These are phyloP conservation scores for Neotoxoptera formosana DNA, from an alignment of 1,140 invertebrate species.

Conservation along the genomic window DNA sequence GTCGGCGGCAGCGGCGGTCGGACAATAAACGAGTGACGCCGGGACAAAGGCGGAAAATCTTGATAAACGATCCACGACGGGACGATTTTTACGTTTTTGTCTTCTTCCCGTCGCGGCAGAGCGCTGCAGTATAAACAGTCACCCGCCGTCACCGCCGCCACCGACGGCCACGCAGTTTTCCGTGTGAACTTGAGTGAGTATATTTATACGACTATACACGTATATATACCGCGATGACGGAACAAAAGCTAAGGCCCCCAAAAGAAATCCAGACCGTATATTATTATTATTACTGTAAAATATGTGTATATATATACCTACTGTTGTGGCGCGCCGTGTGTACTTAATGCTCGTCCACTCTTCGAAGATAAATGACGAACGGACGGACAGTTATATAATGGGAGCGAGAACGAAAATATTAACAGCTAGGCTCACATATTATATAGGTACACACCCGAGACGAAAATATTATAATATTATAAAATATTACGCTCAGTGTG, in stretches of 20 bases:
- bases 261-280: neutral
- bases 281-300: neutral
- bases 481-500: neutral
- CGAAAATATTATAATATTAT: neutral
- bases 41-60: constrained; percentile 48
- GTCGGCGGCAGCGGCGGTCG: constrained; percentile 13
- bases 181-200: constrained; percentile 43
- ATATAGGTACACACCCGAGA: too few relatives aligned
- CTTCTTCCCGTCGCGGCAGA: neutral
- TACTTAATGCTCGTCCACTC: neutral
- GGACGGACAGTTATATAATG: neutral
- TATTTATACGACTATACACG: too few relatives aligned
- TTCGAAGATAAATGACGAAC: constrained; percentile 8
- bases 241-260: constrained; percentile 33
- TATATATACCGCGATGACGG: neutral
- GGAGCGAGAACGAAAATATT: neutral
- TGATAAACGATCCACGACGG: constrained; percentile 52
- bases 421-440: too few relatives aligned
- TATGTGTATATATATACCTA: neutral
- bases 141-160: neutral
- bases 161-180: constrained; percentile 5
- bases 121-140: neutral
- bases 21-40: constrained; percentile 48
- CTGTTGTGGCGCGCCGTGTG: neutral
- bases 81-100: constrained; percentile 33